Percentiles rank a stretch among this genome's conserved stretches.
These are phyloP conservation scores for Boloria selene DNA, from an alignment of 2,888 invertebrate genomes.

Conservation along the genomic window DNA sequence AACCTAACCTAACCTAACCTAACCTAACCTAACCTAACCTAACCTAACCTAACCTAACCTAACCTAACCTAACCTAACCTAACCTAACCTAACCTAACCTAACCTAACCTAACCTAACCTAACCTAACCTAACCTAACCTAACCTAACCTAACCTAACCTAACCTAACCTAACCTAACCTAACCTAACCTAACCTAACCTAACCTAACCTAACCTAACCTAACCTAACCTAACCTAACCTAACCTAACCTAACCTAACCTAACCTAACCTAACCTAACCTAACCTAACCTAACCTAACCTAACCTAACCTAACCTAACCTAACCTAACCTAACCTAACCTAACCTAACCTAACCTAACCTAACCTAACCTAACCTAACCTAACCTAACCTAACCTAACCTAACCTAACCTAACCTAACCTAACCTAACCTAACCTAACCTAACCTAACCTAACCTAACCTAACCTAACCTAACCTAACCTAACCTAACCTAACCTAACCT, in stretches of 20 bases:
- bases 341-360: constrained; percentile 29
- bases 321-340: constrained; percentile 37
- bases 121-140: constrained; percentile 18
- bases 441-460: constrained; percentile 41
- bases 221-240: constrained; percentile 25
- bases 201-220: constrained; percentile 36
- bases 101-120: constrained; percentile 22
- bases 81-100: constrained; percentile 33
- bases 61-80: constrained; percentile 34
- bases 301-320: constrained; percentile 38
- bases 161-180: constrained; percentile 28
- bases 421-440: constrained; percentile 42
- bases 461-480: constrained; percentile 42
- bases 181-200: no score
- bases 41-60: constrained; percentile 40
- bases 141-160: constrained; percentile 33
- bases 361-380: constrained; percentile 39
- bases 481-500: constrained; percentile 42
- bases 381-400: constrained; percentile 40
- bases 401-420: constrained; percentile 36
- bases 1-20: constrained; percentile 42
- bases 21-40: constrained; percentile 42
- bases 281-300: constrained; percentile 38
- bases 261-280: constrained; percentile 34
- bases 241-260: constrained; percentile 36